Percentiles rank a stretch among this genome's conserved stretches.
Evolutionary conservation across 2,797 vertebrate genomes (phyloP).

Genomic region (Chelmon rostratus): DNA sequence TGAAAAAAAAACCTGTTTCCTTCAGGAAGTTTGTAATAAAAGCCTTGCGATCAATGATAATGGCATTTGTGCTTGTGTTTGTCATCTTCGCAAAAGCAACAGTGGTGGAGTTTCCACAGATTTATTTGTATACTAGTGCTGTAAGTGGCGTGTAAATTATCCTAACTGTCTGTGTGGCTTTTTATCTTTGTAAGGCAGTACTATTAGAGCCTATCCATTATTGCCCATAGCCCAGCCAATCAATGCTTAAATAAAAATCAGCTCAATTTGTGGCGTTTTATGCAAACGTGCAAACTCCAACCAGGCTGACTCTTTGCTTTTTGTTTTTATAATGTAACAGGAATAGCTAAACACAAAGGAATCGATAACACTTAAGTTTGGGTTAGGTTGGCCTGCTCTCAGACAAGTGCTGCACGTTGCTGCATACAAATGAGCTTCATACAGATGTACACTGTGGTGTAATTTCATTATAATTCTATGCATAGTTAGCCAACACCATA

Average conservation of each 20-base stretch:
- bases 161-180: conserved; percentile 87
- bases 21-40: conserved; percentile 90
- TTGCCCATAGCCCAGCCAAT: conserved; percentile 82
- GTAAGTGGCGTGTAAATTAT: conserved; percentile 92
- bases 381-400: conserved; percentile 75
- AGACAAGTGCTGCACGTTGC: conserved; percentile 74
- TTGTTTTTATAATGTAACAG: conserved; percentile 80
- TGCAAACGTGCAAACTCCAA: conserved; percentile 78
- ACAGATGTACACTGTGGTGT: conserved; percentile 74
- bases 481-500: conserved; percentile 67
- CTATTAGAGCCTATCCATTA: conserved; percentile 89
- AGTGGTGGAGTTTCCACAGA: conserved; percentile 87
- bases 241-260: conserved; percentile 87
- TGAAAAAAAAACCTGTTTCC: conserved; percentile 73
- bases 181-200: conserved; percentile 88
- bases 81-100: conserved; percentile 90
- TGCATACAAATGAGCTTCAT: conserved; percentile 77
- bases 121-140: conserved; percentile 91
- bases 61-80: conserved; percentile 89
- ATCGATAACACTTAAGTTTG: conserved; percentile 84
- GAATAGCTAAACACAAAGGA: conserved; percentile 80
- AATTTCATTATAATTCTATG: conserved; percentile 79
- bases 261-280: conserved; percentile 82
- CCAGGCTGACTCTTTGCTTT: conserved; percentile 75
- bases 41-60: conserved; percentile 89